These are phyloP conservation scores for Embidobia sp. DNA, from an alignment of 2,888 invertebrate genomes.

Conservation along the genomic window DNA sequence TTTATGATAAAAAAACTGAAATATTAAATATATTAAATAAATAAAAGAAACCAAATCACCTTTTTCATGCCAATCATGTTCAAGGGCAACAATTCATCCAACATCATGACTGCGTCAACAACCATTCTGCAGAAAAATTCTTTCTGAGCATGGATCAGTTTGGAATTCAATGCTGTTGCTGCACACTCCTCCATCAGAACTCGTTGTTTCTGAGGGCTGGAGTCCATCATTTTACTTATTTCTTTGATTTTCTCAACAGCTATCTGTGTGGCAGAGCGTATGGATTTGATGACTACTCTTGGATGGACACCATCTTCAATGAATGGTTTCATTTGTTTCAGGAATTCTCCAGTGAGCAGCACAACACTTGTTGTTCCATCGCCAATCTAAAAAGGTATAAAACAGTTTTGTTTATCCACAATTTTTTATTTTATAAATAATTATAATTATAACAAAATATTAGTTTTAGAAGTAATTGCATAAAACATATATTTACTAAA, in stretches of 20 bases:
- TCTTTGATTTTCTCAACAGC: constrained; percentile 90
- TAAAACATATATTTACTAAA: too few species aligned
- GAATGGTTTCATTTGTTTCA: constrained; percentile 96
- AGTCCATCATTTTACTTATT: constrained; percentile 86
- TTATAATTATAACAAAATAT: too few species aligned
- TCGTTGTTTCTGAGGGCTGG: constrained; percentile 84
- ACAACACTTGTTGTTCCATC: constrained; percentile 99
- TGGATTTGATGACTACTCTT: constrained; percentile 93
- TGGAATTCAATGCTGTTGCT: constrained; percentile 97
- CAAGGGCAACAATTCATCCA: constrained; percentile 95
- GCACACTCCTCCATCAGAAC: constrained; percentile 93
- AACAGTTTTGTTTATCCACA: constrained; percentile 17
- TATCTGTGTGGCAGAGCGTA: constrained; percentile 91
- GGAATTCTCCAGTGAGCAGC: constrained; percentile 95
- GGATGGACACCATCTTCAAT: constrained; percentile 99
- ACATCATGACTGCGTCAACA: constrained; percentile 95
- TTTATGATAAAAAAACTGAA: too few species aligned
- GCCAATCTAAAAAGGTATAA: too few species aligned
- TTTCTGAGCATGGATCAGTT: constrained; percentile 97
- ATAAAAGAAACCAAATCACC: too few species aligned
- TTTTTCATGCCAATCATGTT: constrained; percentile 99
- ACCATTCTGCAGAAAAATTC: constrained; percentile 98
- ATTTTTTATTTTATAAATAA: neutral
- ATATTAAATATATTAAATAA: too few species aligned
- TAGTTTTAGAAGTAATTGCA: too few species aligned